Base-by-base conservation (phyloP, 2,113 vertebrate species). In the Oryzias melastigma region DNA sequence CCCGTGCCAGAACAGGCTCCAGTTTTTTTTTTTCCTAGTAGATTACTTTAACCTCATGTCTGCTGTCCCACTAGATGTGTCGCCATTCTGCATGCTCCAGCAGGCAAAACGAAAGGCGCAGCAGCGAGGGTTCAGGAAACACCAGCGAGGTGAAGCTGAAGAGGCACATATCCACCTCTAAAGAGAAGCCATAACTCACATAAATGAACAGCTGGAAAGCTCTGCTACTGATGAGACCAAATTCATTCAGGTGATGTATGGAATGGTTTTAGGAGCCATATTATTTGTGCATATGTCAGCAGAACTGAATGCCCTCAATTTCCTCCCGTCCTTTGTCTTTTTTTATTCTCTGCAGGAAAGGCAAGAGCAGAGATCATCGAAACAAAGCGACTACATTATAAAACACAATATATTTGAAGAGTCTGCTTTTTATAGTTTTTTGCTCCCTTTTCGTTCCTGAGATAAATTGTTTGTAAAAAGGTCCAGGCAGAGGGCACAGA, bases 231-330 rank as follows among this genome's bases (percentile, higher is more conserved):
- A 86, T 88, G 71, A 80, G 73, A 73, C 54, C 8, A 74, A 74
- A 82, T 80, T 73, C 45, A 73, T 87, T 80, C 66, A 72, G 45
- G 73, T 86, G 74, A 86, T 79, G 64, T 65, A 81, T 82, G 82
- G 68, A 53, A 25, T 0, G 16, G 45, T 68, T 68, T 66, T 68
- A 44, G 7, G 42, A 35, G 56, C n/a, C n/a, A 22, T 43, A 40
- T 68, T 81, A 71, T 82, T 84, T 82, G 71, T 53, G 69, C 68
- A 64, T 62, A 55, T 71, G 69, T 84, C 84, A 81, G 83, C 72
- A 77, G 60, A 73, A 71, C 55, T 59, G 65, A 77, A 53, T 53
- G 49, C 42, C 57, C 57, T 17, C 49, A 25, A 44, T 56, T 86
- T 80, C 20, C 55, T 73, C 58, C 22, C 46, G 70, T 65, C 15